Conservation (phyloP, 2,888 invertebrate genomes). For the Drosophila paracracens region DNA sequence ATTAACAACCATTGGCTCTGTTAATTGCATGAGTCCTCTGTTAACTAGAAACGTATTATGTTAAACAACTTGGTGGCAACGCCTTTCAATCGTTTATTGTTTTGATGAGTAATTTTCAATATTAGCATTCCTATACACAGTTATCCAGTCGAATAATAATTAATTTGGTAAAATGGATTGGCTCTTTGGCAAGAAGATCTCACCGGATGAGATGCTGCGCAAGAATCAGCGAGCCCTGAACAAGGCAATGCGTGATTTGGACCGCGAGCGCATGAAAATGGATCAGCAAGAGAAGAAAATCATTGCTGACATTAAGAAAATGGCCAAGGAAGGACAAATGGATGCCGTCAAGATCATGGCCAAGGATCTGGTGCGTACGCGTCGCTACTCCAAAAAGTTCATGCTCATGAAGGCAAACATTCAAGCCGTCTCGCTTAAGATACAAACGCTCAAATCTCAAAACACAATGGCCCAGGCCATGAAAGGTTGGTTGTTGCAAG, state of each 20-base stretch:
- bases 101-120: conserved; percentile 61
- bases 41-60: background rate
- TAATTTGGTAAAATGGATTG: conserved; percentile 90
- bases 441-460: conserved; percentile 98
- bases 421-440: conserved; percentile 98
- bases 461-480: conserved; percentile 99
- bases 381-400: conserved; percentile 98
- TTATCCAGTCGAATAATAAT: conserved; percentile 32
- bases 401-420: conserved; percentile 99
- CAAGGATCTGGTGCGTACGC: conserved; percentile 97
- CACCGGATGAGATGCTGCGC: conserved; percentile 98
- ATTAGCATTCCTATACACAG: conserved; percentile 29
- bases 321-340: conserved; percentile 99
- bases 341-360: conserved; percentile 99
- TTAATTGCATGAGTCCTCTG: conserved; percentile 17
- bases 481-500: conserved; percentile 88
- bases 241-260: conserved; percentile 99
- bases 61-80: conserved; percentile 38
- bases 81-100: conserved; percentile 34
- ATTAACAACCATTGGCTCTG: conserved; percentile 1
- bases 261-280: conserved; percentile 97
- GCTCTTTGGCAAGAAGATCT: conserved; percentile 98
- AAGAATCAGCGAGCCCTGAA: conserved; percentile 99
- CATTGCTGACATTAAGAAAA: conserved; percentile 98
- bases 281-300: conserved; percentile 99